Evolutionary conservation across 2,888 invertebrate genomes (phyloP).

Genomic region (Agonopterix heracliana): DNA sequence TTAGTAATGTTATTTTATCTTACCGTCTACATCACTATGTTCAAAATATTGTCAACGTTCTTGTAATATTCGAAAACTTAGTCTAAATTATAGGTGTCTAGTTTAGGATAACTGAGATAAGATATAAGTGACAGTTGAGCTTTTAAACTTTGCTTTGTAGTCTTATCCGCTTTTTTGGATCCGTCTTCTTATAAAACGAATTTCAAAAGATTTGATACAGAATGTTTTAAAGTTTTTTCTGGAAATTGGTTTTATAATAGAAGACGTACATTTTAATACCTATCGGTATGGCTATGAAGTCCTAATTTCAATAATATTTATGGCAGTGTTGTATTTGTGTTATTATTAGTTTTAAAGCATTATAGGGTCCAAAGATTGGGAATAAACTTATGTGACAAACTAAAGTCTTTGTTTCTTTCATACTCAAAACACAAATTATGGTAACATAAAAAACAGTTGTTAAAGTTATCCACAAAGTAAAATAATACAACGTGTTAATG

Average conservation of each 20-base stretch:
- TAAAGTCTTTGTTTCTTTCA: slow-evolving; percentile 51
- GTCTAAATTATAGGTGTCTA: slow-evolving; percentile 54
- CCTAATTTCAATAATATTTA: slow-evolving; percentile 45
- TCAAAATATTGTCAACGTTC: slow-evolving; percentile 13
- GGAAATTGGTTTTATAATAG: slow-evolving; percentile 40
- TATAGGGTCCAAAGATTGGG: slow-evolving; percentile 86
- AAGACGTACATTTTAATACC: slow-evolving; percentile 20
- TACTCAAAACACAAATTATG: too few species aligned
- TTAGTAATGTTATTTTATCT: background rate
- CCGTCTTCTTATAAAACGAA: slow-evolving; percentile 46
- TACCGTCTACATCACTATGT: background rate
- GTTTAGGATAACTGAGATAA: slow-evolving; percentile 54
- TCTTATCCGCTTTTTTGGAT: slow-evolving; percentile 39
- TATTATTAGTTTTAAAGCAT: slow-evolving; percentile 80
- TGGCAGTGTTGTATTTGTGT: slow-evolving; percentile 74
- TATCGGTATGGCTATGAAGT: slow-evolving; percentile 34
- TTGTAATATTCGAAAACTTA: slow-evolving; percentile 45
- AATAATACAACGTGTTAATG: too few species aligned
- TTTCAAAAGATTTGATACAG: slow-evolving; percentile 17
- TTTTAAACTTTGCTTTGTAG: slow-evolving; percentile 62
- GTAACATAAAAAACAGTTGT: too few species aligned
- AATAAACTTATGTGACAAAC: slow-evolving; percentile 81
- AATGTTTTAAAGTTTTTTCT: slow-evolving; percentile 8
- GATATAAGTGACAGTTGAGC: slow-evolving; percentile 57
- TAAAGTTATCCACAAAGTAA: too few species aligned